phyloP scores from a whole-genome alignment of 2,888 invertebrate species.

The Athripsodes cinereus region DNA sequence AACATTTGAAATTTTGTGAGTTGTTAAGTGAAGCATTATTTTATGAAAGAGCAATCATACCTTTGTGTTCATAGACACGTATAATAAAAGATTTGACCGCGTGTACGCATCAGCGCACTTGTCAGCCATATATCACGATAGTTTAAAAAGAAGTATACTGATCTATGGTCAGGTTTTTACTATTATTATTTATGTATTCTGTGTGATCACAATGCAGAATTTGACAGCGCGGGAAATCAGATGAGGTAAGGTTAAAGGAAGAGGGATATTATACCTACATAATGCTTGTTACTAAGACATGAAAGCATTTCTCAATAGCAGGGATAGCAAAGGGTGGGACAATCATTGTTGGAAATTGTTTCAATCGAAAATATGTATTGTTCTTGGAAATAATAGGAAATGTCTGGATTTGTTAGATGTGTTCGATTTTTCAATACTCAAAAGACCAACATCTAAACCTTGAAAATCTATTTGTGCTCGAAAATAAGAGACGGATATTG shows the following conservation, averaged over 20 bases:
- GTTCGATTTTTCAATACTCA: too few relatives aligned
- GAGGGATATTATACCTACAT: background rate
- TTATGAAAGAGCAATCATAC: too few relatives aligned
- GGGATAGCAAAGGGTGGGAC: too few relatives aligned
- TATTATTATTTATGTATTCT: slow-evolving; percentile 10
- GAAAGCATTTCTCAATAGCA: background rate
- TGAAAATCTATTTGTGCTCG: too few relatives aligned
- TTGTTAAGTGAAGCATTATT: too few relatives aligned
- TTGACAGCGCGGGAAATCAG: slow-evolving; percentile 13
- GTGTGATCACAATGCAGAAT: slow-evolving; percentile 7
- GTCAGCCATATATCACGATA: slow-evolving; percentile 7
- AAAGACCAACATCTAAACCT: too few relatives aligned
- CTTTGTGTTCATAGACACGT: background rate
- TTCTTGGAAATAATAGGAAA: too few relatives aligned
- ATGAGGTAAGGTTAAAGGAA: background rate
- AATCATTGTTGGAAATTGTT: too few relatives aligned
- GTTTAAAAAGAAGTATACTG: background rate
- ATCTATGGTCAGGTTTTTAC: slow-evolving; percentile 11
- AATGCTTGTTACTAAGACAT: background rate
- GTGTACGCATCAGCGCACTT: background rate
- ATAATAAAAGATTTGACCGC: slow-evolving; percentile 2
- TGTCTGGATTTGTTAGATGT: too few relatives aligned
- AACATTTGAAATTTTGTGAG: too few relatives aligned
- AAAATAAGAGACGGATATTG: too few relatives aligned
- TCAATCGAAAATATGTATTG: too few relatives aligned